phyloP scores from a whole-genome alignment of 2,888 invertebrate species.

The Schrankia costaestrigalis region DNA sequence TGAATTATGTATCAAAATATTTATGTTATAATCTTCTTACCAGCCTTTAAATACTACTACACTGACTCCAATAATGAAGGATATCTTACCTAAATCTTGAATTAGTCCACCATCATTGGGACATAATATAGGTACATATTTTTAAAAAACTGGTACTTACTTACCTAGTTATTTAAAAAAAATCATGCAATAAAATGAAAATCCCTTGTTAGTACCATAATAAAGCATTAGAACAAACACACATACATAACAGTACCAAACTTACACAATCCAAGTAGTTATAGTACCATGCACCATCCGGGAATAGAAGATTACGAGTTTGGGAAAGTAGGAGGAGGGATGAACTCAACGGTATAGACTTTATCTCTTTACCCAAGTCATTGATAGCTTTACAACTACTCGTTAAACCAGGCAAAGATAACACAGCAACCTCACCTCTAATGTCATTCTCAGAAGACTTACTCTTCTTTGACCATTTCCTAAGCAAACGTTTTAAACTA shows the following conservation, averaged over 20 bases:
- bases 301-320: constrained; percentile 55
- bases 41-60: too few species aligned
- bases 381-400: constrained; percentile 56
- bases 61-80: too few species aligned
- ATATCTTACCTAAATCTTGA: too few species aligned
- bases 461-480: constrained; percentile 46
- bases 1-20: too few species aligned
- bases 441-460: constrained; percentile 39
- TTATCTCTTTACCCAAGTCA: constrained; percentile 62
- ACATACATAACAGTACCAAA: constrained; percentile 52
- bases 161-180: too few species aligned
- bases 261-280: constrained; percentile 75
- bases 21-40: too few species aligned
- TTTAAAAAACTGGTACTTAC: too few species aligned
- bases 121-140: too few species aligned
- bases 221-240: too few species aligned
- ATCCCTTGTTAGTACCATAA: too few species aligned
- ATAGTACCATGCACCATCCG: constrained; percentile 76
- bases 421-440: constrained; percentile 58
- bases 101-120: too few species aligned
- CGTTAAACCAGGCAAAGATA: constrained; percentile 61
- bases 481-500: constrained; percentile 51
- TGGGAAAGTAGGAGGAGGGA: constrained; percentile 65
- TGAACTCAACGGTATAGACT: constrained; percentile 57
- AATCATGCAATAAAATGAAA: too few species aligned